phyloP scores from a whole-genome alignment of 2,888 invertebrate species.

The Hypolimnas misippus region DNA sequence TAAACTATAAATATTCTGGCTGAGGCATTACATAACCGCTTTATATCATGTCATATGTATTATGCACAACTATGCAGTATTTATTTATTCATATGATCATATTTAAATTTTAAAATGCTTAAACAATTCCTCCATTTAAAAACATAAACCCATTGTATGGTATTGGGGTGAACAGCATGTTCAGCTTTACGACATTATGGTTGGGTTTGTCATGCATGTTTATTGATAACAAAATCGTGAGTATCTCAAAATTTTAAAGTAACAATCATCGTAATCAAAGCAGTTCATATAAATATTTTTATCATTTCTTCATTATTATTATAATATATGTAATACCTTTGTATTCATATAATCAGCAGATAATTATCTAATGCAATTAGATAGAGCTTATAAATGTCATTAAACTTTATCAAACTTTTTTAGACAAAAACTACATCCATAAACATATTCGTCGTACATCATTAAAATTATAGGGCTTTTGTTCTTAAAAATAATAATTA shows the following conservation, averaged over 20 bases:
- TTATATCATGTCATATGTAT: slow-evolving; percentile 12
- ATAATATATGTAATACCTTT: too few relatives aligned
- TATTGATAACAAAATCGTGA: not conserved
- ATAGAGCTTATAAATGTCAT: not conserved
- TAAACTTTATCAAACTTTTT: not conserved
- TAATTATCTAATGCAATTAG: not conserved
- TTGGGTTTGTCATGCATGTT: slow-evolving; percentile 4
- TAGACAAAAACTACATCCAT: not conserved
- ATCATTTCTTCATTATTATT: not conserved
- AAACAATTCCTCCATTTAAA: not conserved
- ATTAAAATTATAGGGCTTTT: slow-evolving; percentile 3
- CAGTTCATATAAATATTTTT: not conserved
- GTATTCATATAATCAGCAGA: not conserved
- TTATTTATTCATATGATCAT: not conserved
- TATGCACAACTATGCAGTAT: not conserved
- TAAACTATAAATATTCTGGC: slow-evolving; percentile 23
- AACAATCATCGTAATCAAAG: slow-evolving; percentile 4
- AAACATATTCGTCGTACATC: not conserved
- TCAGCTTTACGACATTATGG: not conserved
- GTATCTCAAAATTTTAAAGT: not conserved
- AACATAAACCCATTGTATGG: not conserved
- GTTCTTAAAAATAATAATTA: not conserved
- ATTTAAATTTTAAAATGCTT: too few relatives aligned
- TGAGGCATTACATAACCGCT: slow-evolving; percentile 23
- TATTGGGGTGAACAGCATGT: not conserved